A percentile compares a stretch with the other conserved stretches of the same genome.
These are phyloP conservation scores for Pandion haliaetus DNA, from an alignment of 2,113 vertebrate species.

Conservation along the genomic window DNA sequence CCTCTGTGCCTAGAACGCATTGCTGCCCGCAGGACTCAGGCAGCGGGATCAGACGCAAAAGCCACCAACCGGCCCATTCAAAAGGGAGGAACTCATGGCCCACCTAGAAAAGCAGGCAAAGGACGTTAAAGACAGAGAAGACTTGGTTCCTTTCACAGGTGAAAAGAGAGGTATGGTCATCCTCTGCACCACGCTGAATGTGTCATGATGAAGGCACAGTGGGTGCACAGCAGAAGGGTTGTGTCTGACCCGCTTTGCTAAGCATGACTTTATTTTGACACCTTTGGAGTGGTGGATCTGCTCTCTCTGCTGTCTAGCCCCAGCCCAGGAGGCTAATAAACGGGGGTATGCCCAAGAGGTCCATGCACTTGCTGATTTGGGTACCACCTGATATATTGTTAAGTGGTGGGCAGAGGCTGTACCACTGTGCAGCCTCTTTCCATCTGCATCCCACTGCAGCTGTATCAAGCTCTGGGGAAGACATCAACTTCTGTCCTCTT, in stretches of 20 bases:
- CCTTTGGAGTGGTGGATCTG: background rate
- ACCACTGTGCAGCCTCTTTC: background rate
- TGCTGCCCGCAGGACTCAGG: constrained; percentile 91
- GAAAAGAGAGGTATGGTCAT: constrained; percentile 90
- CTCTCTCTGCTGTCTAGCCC: background rate
- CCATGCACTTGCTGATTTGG: background rate
- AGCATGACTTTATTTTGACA: background rate
- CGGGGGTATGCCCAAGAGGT: background rate
- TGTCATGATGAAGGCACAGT: rapidly evolving
- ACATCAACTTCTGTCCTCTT: background rate
- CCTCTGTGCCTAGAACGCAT: constrained; percentile 79
- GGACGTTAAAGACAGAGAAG: constrained; percentile 91
- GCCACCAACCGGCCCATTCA: constrained; percentile 89
- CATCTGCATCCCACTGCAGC: background rate
- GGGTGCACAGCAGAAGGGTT: background rate
- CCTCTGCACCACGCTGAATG: background rate
- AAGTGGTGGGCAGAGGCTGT: background rate
- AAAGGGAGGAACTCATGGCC: constrained; percentile 91
- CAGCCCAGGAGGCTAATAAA: background rate
- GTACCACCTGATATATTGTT: background rate
- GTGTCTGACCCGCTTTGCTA: background rate
- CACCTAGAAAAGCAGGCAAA: constrained; percentile 97
- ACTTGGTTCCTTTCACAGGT: constrained; percentile 93
- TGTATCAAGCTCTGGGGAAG: background rate
- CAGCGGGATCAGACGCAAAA: constrained; percentile 98